Evolutionary conservation across 2,113 vertebrate genomes (phyloP).

Genomic region (Centropristis striata): DNA sequence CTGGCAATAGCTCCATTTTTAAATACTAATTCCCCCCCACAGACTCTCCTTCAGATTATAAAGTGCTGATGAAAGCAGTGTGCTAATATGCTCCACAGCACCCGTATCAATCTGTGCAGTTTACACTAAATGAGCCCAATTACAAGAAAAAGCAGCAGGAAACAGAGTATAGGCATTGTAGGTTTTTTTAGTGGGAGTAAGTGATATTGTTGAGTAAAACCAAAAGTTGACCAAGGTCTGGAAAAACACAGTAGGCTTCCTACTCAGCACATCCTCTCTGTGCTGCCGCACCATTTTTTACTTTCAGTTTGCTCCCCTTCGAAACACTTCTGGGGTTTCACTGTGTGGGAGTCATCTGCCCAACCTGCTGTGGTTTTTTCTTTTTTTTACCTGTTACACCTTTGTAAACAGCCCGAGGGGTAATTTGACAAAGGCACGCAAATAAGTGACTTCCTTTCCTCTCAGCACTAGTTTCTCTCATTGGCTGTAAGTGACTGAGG

Average conservation of each 20-base stretch:
- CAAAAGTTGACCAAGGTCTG: conserved; percentile 76
- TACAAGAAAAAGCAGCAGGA: conserved; percentile 84
- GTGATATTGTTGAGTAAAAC: conserved; percentile 80
- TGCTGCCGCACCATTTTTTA: conserved; percentile 29
- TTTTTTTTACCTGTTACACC: conserved; percentile 5
- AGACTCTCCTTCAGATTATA: not conserved
- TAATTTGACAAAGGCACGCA: not conserved
- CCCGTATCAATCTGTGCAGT: conserved; percentile 67
- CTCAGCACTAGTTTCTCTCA: not conserved
- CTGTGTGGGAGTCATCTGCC: conserved; percentile 65
- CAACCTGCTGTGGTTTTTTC: conserved; percentile 53
- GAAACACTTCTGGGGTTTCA: conserved; percentile 75
- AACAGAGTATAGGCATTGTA: conserved; percentile 31
- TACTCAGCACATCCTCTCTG: not conserved
- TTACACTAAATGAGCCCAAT: conserved; percentile 83
- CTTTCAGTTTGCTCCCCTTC: conserved; percentile 68
- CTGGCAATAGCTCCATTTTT: not conserved
- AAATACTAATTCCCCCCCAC: not conserved
- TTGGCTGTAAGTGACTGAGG: not conserved
- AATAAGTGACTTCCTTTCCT: not conserved
- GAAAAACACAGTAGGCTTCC: conserved; percentile 74
- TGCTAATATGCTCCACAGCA: not conserved
- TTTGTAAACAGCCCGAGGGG: conserved; percentile 28
- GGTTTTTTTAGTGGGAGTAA: conserved; percentile 71
- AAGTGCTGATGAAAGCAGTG: not conserved